These are phyloP conservation scores for Drosophila albomicans DNA, from an alignment of 1,140 invertebrate species.

Conservation along the genomic window DNA sequence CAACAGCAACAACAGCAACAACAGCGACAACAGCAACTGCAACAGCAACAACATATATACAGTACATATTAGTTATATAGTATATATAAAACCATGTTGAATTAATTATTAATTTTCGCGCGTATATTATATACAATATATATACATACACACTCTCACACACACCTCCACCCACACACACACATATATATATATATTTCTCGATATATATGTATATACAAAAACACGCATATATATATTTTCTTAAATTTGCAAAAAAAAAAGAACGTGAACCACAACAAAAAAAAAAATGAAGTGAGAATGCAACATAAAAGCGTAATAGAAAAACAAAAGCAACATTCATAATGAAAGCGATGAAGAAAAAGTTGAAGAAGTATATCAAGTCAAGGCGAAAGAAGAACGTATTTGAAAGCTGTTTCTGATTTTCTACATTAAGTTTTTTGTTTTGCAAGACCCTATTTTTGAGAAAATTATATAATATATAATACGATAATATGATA, in stretches of 20 bases:
- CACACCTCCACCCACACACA: conserved; percentile 38
- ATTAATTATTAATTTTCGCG: conserved; percentile 83
- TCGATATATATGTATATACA: conserved; percentile 21
- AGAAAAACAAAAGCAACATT: conserved; percentile 14
- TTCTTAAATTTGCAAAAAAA: conserved; percentile 78
- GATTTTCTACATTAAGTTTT: conserved; percentile 18
- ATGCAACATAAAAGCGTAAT: conserved; percentile 5
- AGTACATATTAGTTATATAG: conserved; percentile 76
- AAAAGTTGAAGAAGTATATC: conserved; percentile 19
- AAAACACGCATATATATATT: conserved; percentile 61
- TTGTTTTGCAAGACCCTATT: conserved; percentile 25
- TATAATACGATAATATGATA: conserved; percentile 24
- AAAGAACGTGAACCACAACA: conserved; percentile 22
- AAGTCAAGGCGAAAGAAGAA: conserved; percentile 15
- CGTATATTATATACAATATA: conserved; percentile 67
- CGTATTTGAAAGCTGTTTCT: conserved; percentile 37
- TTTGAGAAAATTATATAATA: conserved; percentile 20
- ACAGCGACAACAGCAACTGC: conserved; percentile 36
- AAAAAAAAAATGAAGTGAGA: conserved; percentile 20
- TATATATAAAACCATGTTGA: conserved; percentile 81
- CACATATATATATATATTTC: conserved; percentile 15
- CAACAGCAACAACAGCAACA: conserved; percentile 36
- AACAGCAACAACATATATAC: conserved; percentile 63
- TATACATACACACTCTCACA: conserved; percentile 5
- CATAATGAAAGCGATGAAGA: conserved; percentile 13